Evolutionary conservation across 2,888 invertebrate genomes (phyloP), one percentile per base, ranked within the genome.

Genomic region (Agrotis segetum): DNA sequence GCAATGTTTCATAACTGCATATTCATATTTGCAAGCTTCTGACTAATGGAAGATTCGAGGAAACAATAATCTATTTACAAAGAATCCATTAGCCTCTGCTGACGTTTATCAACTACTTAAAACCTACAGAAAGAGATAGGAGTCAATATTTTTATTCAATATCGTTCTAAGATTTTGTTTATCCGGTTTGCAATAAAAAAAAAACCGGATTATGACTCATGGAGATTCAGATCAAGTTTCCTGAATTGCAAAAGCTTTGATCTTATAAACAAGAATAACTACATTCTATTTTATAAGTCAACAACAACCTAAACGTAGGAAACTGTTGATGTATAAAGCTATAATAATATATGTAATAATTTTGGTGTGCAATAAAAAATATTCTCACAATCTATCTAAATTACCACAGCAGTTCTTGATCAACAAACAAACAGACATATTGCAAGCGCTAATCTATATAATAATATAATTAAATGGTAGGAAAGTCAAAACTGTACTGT

Each of bases 21-120:
- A 40, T 29, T 29, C n/a, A 29, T 63, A 24, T 17, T 46, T 62
- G 11, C 21, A 64, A 73, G 19, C 7, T 17, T 46, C 17, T 56
- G 47, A 19, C 24, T 52, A n/a, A 56, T 21, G 11, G 3, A 50
- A 14, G 9, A 44, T 63, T 64, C 3, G 49, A 58, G 19, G 13
- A 64, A 64, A 72, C 16, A 24, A 50, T 62, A 46, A 46, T 46
- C n/a, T 72, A 17, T 64, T 72, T 58, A 46, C 14, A 52, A 65
- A 58, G 14, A 58, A 58, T 19, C 47, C 11, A 5, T 50, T 24
- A 58, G 46, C n/a, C 21, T 19, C 6, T 55, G 47, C 14, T 52
- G 56, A 13, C 2, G 44, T 14, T n/a, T 40, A 40, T 40, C n/a
- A 16, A 16, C 3, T 17, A 17, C 14, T 58, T 44, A 13, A 44